phyloP scores from a whole-genome alignment of 2,113 vertebrate species.

The Tetrax tetrax region DNA sequence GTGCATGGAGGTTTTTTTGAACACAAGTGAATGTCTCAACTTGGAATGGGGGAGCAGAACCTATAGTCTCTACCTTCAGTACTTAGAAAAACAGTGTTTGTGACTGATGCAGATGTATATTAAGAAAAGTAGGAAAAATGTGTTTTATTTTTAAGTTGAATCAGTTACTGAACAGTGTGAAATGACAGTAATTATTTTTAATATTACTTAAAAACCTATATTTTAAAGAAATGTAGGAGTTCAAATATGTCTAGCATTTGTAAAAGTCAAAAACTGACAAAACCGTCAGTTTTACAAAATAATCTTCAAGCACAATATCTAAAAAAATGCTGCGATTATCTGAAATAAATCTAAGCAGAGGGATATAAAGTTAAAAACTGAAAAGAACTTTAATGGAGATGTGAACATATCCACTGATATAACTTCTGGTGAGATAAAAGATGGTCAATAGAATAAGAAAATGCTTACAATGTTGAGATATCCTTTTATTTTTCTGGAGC shows the following conservation, averaged over 20 bases:
- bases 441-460: background rate
- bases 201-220: background rate
- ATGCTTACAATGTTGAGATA: background rate
- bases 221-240: slow-evolving; percentile 20
- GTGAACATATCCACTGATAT: background rate
- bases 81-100: background rate
- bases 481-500: background rate
- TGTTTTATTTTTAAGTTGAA: background rate
- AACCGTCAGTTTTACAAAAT: background rate
- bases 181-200: slow-evolving; percentile 29
- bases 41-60: background rate
- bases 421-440: background rate
- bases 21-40: background rate
- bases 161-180: background rate
- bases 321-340: background rate
- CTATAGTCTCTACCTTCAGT: background rate
- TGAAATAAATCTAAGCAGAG: slow-evolving; percentile 12
- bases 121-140: background rate
- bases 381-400: background rate
- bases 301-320: background rate
- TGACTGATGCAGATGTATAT: background rate
- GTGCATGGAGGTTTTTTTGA: background rate
- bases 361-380: background rate
- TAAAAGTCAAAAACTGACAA: background rate
- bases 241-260: slow-evolving; percentile 9